Evolutionary conservation across 1,140 invertebrate genomes (phyloP), one percentile per base, ranked within the genome.

Genomic region (Procambarus clarkii): DNA sequence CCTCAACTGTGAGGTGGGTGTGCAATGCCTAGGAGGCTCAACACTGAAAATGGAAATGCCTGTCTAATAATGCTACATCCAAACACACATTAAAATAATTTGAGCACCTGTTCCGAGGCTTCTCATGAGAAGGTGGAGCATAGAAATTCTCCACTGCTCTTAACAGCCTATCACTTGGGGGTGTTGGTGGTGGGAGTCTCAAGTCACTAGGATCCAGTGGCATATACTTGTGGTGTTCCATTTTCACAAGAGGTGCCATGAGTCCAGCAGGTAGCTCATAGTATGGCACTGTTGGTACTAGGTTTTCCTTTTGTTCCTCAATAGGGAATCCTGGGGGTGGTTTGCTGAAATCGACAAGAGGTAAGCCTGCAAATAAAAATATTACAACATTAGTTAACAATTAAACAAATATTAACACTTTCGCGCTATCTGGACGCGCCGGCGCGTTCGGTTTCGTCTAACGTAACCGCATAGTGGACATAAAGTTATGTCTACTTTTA

Each of bases 101-200:
- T 0, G 34, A 95, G 95, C 95, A 98, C 98, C 97, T 98, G 94
- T 99, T 98, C 93, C 98, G 95, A 0, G 98, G 98, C 90, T 98
- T 96, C 93, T 99, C 98, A 94, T 99, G 98, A 92, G 97, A 97
- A 15, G 98, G 98, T 54, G 97, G 96, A 13, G 97, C 97, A 94
- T 99, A 99, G 95, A 99, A 99, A 2, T 98, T 97, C 94, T 99
- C 98, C 0, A 99, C 97, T 76, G 98, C 98, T 76, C 97, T 97
- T 44, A 99, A 94, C 45, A 99, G 95, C 82, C 98, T 95, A 81
- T 99, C 98, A 94, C 96, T 98, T 18, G 98, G 98, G 46, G 98
- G 98, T 92, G 97, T 97, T 18, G 98, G 98, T 34, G 98, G 97
- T 76, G 98, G 98, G 80, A 99, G 95, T 74, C 98, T 96, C 92